Evolutionary conservation across 2,888 invertebrate genomes (phyloP).

Genomic region (Cephus spinipes): DNA sequence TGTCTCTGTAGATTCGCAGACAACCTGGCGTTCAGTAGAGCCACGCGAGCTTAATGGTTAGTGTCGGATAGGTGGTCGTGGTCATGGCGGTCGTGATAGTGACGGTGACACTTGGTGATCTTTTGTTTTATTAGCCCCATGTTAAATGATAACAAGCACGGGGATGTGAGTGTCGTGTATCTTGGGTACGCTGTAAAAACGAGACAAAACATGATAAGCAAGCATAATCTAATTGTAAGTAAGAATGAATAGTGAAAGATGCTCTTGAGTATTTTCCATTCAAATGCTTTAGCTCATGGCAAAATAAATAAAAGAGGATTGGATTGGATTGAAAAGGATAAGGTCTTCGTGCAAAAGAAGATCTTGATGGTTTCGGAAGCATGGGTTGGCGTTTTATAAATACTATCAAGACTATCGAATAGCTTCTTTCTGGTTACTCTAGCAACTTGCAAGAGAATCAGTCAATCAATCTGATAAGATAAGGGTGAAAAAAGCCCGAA

Average conservation of each 20-base stretch:
- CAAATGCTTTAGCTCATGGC: not conserved
- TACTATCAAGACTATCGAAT: not conserved
- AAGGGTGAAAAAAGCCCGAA: not conserved
- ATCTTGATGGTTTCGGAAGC: not conserved
- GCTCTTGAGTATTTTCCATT: not conserved
- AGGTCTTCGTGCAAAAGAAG: not conserved
- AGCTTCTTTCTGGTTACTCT: not conserved
- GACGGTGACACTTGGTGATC: constrained; percentile 9
- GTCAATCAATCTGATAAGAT: not conserved
- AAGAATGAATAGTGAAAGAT: constrained; percentile 7
- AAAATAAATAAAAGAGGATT: not conserved
- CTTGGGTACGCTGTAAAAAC: constrained; percentile 46
- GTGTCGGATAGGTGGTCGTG: constrained; percentile 33
- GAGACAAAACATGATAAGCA: constrained; percentile 43
- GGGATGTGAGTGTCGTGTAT: constrained; percentile 42
- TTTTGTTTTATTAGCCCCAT: constrained; percentile 34
- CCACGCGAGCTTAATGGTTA: constrained; percentile 36
- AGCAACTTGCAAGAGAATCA: not conserved
- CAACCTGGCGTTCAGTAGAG: constrained; percentile 18
- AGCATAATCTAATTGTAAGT: constrained; percentile 22
- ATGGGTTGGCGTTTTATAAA: not conserved
- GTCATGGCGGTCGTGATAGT: not conserved
- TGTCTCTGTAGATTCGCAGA: constrained; percentile 27
- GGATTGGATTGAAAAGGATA: not conserved
- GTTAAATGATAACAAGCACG: constrained; percentile 52